Evolutionary conservation across 2,797 vertebrate species (phyloP).

Genomic region (Poliocrania exsul): DNA sequence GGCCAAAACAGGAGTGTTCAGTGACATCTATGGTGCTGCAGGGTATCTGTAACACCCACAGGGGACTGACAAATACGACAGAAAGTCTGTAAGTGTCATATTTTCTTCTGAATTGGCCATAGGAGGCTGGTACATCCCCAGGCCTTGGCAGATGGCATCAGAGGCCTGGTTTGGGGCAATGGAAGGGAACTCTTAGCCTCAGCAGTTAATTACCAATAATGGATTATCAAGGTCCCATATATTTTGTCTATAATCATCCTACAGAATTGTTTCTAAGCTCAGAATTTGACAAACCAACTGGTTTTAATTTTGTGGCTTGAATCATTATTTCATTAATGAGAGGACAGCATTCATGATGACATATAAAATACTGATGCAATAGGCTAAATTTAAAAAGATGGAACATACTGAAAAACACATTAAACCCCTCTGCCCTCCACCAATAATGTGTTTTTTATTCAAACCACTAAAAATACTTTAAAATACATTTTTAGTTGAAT

Average conservation of each 20-base stretch:
- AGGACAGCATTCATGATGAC: conserved; percentile 56
- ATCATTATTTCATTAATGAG: conserved; percentile 70
- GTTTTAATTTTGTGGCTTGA: conserved; percentile 72
- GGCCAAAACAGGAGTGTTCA: not conserved
- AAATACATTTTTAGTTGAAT: conserved; percentile 51
- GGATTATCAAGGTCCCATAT: not conserved
- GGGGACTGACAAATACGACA: not conserved
- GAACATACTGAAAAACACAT: conserved; percentile 52
- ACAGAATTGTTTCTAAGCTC: conserved; percentile 12
- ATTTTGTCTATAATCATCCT: not conserved
- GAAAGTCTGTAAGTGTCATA: not conserved
- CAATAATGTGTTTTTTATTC: conserved; percentile 11
- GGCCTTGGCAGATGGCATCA: not conserved
- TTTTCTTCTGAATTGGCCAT: not conserved
- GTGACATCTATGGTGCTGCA: not conserved
- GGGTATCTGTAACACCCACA: fast-evolving
- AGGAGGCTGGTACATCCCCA: not conserved
- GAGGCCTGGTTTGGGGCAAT: not conserved
- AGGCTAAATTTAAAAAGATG: conserved; percentile 65
- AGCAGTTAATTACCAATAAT: not conserved
- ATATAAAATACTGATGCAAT: conserved; percentile 67
- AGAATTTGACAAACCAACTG: conserved; percentile 33
- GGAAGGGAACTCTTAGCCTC: not conserved
- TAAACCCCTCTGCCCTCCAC: not conserved
- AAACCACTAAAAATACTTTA: conserved; percentile 61